Conservation (phyloP, 2,113 vertebrate genomes). For the Mastomys coucha region DNA sequence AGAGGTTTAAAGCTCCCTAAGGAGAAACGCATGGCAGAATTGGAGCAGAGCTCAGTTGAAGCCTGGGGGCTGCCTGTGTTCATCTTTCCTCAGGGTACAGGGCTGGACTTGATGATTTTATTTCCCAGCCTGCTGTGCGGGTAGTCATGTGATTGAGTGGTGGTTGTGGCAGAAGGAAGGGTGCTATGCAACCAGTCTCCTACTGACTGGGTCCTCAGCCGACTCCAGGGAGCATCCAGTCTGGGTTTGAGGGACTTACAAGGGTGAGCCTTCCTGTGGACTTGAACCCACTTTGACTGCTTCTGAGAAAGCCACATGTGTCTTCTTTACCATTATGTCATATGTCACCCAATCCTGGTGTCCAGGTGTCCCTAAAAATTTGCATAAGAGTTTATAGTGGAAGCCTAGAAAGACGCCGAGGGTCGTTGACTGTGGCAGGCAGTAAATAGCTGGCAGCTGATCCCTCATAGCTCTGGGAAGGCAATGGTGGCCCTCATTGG, state of each 20-base stretch:
- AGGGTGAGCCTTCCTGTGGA: neutral
- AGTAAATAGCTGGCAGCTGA: neutral
- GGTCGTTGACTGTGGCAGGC: no score
- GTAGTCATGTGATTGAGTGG: neutral
- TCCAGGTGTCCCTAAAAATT: neutral
- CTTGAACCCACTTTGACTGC: neutral
- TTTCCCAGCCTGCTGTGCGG: neutral
- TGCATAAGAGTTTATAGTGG: neutral
- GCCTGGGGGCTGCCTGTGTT: neutral
- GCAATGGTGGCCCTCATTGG: neutral
- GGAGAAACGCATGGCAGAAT: neutral
- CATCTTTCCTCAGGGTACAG: neutral
- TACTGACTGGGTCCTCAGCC: no score
- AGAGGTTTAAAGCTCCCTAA: neutral
- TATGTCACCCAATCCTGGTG: neutral
- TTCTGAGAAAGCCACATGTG: neutral
- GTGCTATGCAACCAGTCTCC: no score
- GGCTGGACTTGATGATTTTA: neutral
- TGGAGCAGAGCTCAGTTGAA: neutral
- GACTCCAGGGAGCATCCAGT: no score
- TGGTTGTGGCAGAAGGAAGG: neutral
- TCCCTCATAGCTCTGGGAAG: neutral
- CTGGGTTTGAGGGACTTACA: neutral
- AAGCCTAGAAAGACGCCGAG: no score
- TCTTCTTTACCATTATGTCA: neutral